Evolutionary conservation across 2,113 vertebrate genomes (phyloP).

Genomic region (Quiscalus mexicanus): DNA sequence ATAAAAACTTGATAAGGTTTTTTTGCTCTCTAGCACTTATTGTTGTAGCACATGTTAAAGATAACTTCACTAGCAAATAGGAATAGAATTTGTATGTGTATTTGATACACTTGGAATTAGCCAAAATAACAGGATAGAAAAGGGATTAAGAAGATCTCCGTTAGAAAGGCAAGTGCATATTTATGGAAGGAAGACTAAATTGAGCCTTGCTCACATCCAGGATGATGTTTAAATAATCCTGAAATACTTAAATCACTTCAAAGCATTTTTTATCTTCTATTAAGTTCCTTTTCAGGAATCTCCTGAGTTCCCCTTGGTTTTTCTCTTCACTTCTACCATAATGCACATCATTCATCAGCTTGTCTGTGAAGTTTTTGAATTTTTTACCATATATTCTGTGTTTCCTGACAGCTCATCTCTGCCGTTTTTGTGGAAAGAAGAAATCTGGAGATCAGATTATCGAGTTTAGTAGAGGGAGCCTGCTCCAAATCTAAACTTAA

Average conservation of each 20-base stretch:
- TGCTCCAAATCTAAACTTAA: neutral
- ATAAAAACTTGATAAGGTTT: neutral
- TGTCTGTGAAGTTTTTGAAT: neutral
- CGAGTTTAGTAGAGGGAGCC: neutral
- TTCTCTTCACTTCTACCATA: neutral
- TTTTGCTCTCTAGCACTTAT: neutral
- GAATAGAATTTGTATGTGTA: neutral
- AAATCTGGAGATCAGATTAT: neutral
- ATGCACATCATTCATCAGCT: neutral
- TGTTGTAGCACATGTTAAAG: neutral
- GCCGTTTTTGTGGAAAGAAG: neutral
- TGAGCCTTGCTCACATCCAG: neutral
- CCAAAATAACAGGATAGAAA: neutral
- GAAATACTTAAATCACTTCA: slow-evolving; percentile 36
- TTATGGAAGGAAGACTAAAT: neutral
- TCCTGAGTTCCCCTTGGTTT: neutral
- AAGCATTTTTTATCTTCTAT: slow-evolving; percentile 20
- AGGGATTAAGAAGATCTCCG: neutral
- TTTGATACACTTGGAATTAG: neutral
- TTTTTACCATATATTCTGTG: neutral
- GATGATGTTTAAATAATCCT: neutral
- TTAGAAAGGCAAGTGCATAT: neutral
- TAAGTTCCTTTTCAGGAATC: neutral
- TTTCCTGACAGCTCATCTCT: neutral
- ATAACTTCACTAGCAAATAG: neutral